A percentile compares a stretch with the other conserved stretches of the same genome.
These are phyloP conservation scores for Iselma pallidipennis DNA, from an alignment of 2,888 invertebrate genomes.

Conservation along the genomic window DNA sequence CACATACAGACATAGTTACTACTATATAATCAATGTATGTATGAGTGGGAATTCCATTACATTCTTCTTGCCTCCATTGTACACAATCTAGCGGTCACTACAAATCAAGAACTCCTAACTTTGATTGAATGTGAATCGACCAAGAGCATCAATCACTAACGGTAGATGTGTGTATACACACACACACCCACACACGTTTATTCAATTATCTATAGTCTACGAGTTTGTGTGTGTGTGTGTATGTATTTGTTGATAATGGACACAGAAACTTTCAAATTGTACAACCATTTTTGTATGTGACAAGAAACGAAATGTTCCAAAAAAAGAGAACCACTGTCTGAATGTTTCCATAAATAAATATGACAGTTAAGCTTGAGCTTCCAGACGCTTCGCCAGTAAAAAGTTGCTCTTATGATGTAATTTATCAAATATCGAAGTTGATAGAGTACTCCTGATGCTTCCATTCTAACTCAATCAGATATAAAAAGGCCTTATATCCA, in stretches of 20 bases:
- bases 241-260: too few relatives aligned
- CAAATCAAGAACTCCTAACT: constrained; percentile 49
- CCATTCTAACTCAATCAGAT: constrained; percentile 1
- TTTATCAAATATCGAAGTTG: constrained; percentile 17
- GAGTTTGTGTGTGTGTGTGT: background rate
- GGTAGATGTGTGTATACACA: constrained; percentile 29
- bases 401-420: constrained; percentile 14
- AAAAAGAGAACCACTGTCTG: background rate
- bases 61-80: constrained; percentile 34
- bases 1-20: constrained; percentile 40
- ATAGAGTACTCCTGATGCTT: constrained; percentile 1
- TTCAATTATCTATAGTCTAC: constrained; percentile 30
- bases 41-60: constrained; percentile 49
- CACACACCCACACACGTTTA: constrained; percentile 32
- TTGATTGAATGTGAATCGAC: constrained; percentile 48
- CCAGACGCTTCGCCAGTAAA: constrained; percentile 7
- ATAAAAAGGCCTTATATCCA: background rate
- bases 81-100: constrained; percentile 48
- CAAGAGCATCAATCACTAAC: constrained; percentile 44
- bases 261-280: too few relatives aligned
- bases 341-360: constrained; percentile 13
- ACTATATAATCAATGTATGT: constrained; percentile 26
- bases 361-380: constrained; percentile 15
- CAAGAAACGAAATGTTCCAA: background rate
- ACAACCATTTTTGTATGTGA: background rate